These are phyloP conservation scores for Eurypyga helias DNA, from an alignment of 2,113 vertebrate species.

Conservation along the genomic window DNA sequence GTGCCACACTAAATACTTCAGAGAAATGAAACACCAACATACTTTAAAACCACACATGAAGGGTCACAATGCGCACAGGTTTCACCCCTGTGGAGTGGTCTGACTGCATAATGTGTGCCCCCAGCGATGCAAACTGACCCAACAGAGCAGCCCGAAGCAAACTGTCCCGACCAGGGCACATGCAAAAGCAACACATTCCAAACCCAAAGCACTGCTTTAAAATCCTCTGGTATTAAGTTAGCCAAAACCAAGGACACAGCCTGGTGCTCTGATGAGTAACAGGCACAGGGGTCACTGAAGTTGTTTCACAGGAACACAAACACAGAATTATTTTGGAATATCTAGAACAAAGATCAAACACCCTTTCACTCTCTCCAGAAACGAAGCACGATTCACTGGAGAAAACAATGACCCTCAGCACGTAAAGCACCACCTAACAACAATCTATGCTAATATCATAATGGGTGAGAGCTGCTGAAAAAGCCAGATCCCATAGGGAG, in stretches of 20 bases:
- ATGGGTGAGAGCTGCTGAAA: background rate
- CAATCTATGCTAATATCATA: background rate
- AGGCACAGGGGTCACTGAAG: background rate
- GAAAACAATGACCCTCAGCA: background rate
- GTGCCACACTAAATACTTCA: background rate
- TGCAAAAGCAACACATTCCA: background rate
- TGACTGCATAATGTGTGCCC: fast-evolving
- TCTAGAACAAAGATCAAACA: background rate
- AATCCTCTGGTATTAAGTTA: background rate
- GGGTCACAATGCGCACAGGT: background rate
- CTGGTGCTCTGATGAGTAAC: background rate
- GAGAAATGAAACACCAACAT: background rate
- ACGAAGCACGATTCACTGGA: background rate
- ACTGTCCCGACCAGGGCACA: background rate
- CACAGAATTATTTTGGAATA: background rate
- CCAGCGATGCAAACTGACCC: background rate
- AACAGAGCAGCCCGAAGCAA: background rate
- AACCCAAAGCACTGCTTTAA: background rate
- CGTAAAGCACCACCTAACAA: background rate
- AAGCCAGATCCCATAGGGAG: background rate
- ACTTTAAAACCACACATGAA: background rate
- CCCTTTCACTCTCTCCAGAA: background rate
- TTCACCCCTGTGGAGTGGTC: background rate
- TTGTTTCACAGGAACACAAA: background rate
- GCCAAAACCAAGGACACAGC: background rate